Conservation (phyloP, 2,797 vertebrate species). For the Cichlasoma orientale region DNA sequence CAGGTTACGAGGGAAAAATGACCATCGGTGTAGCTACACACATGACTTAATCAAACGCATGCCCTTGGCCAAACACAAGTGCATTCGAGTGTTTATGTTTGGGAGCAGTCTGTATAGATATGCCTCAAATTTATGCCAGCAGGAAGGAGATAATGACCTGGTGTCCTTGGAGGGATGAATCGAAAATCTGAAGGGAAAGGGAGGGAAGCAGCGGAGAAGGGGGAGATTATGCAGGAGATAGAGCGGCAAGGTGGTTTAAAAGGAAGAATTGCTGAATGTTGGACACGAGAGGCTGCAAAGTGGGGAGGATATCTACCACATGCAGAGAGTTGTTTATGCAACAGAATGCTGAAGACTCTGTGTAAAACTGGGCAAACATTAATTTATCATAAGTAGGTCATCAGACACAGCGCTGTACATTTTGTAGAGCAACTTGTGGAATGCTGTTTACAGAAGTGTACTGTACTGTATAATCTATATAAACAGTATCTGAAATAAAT, state of each 20-base stretch:
- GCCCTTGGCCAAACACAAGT: conserved; percentile 15
- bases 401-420: background rate
- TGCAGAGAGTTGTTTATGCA: conserved; percentile 8
- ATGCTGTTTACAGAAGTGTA: background rate
- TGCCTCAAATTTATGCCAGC: conserved; percentile 42
- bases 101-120: conserved; percentile 19
- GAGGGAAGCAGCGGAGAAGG: conserved; percentile 28
- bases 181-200: conserved; percentile 33
- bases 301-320: background rate
- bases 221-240: conserved; percentile 47
- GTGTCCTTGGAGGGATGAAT: conserved; percentile 59
- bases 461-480: conserved; percentile 4
- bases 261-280: conserved; percentile 22
- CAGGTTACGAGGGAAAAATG: background rate
- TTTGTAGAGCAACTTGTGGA: background rate
- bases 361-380: background rate
- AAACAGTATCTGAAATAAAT: conserved; percentile 55
- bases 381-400: background rate
- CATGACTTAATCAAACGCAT: conserved; percentile 36
- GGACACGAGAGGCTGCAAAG: background rate
- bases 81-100: conserved; percentile 23
- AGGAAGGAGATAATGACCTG: conserved; percentile 54
- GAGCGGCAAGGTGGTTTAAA: conserved; percentile 14
- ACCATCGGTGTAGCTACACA: conserved; percentile 11
- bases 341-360: conserved; percentile 6